Evolutionary conservation across 2,888 invertebrate species (phyloP).

Genomic region (Girardia tigrina): DNA sequence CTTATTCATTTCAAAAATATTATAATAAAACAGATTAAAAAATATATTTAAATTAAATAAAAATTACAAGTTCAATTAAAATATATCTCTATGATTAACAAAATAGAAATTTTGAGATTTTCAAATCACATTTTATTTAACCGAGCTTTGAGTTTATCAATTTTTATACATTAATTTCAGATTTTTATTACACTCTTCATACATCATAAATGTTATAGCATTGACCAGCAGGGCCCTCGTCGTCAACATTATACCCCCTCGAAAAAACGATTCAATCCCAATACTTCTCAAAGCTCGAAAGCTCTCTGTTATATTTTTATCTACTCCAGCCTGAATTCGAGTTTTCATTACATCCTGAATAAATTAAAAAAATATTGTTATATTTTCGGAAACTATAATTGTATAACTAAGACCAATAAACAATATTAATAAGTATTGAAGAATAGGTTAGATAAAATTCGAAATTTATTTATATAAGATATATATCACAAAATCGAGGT

Average conservation of each 20-base stretch:
- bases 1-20: too few species aligned
- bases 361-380: too few species aligned
- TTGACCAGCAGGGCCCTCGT: background rate
- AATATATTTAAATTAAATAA: background rate
- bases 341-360: constrained; percentile 23
- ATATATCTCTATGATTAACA: background rate
- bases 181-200: constrained; percentile 6
- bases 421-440: too few species aligned
- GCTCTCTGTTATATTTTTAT: background rate
- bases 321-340: background rate
- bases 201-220: background rate
- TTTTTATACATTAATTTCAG: background rate
- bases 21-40: background rate
- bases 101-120: constrained; percentile 1
- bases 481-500: too few species aligned
- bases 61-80: background rate
- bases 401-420: too few species aligned
- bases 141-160: background rate
- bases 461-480: too few species aligned
- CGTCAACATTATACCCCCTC: background rate
- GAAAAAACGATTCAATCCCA: constrained; percentile 2
- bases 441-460: too few species aligned
- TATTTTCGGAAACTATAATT: too few species aligned
- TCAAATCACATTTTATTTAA: background rate
- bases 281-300: background rate